Evolutionary conservation across 2,888 invertebrate genomes (phyloP).

Genomic region (Opisthograptis luteolata): DNA sequence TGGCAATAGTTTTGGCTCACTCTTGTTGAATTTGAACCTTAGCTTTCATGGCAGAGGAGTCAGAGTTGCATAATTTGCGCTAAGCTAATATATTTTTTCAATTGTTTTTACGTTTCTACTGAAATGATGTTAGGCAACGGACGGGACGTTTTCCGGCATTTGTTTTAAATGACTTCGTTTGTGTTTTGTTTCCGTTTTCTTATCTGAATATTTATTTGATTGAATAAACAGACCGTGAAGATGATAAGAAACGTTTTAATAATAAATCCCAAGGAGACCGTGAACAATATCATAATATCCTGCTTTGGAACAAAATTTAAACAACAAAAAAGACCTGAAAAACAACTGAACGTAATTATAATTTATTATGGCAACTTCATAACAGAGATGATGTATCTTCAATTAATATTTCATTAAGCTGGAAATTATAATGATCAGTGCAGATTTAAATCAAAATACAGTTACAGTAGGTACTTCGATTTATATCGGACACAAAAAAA

Average conservation of each 20-base stretch:
- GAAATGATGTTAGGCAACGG: slow-evolving; percentile 42
- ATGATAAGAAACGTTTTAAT: neutral
- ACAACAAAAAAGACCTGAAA: too few relatives aligned
- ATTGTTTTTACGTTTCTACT: slow-evolving; percentile 39
- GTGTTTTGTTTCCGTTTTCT: slow-evolving; percentile 15
- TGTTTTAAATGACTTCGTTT: slow-evolving; percentile 19
- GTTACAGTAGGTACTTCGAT: too few relatives aligned
- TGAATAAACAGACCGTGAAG: slow-evolving; percentile 2
- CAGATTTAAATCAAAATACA: too few relatives aligned
- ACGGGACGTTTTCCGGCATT: slow-evolving; percentile 30
- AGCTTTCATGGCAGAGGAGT: slow-evolving; percentile 20
- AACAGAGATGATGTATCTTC: too few relatives aligned
- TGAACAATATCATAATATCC: too few relatives aligned
- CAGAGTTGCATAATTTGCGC: slow-evolving; percentile 23
- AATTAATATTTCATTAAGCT: too few relatives aligned
- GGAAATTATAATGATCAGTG: too few relatives aligned
- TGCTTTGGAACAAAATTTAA: too few relatives aligned
- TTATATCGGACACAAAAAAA: too few relatives aligned
- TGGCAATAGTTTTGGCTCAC: slow-evolving; percentile 28
- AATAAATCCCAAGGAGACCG: too few relatives aligned
- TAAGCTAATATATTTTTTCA: slow-evolving; percentile 40
- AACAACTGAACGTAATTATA: too few relatives aligned
- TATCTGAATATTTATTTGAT: neutral
- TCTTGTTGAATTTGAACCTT: slow-evolving; percentile 24
- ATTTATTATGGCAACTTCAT: too few relatives aligned